These are phyloP conservation scores for Yoshiicerus persimilis DNA, from an alignment of 1,140 invertebrate species.

Conservation along the genomic window DNA sequence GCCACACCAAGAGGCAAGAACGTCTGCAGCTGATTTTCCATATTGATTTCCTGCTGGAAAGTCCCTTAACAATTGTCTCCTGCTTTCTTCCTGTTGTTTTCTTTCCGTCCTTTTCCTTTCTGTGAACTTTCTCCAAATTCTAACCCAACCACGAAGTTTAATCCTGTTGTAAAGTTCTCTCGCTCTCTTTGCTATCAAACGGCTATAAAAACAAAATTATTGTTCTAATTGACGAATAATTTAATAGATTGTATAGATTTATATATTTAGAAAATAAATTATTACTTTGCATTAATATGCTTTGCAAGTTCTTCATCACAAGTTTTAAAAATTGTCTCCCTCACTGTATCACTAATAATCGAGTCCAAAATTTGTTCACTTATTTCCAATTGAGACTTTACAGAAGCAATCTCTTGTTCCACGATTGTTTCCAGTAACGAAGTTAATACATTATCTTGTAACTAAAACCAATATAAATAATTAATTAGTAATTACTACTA, in stretches of 20 bases:
- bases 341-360: not conserved
- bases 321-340: not conserved
- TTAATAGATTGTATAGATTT: not conserved
- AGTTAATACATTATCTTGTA: not conserved
- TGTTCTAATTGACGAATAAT: not conserved
- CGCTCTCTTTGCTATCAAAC: not conserved
- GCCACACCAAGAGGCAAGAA: not conserved
- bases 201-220: not conserved
- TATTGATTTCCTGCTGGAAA: conserved; percentile 28
- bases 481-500: not conserved
- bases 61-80: not conserved
- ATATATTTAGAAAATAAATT: not conserved
- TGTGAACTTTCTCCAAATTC: not conserved
- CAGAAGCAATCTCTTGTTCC: not conserved
- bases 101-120: not conserved
- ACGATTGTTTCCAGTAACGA: not conserved
- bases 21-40: not conserved
- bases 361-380: not conserved
- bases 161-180: not conserved
- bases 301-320: not conserved
- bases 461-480: not conserved
- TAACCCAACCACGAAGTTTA: not conserved
- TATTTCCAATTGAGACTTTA: not conserved
- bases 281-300: not conserved
- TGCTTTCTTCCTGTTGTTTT: conserved; percentile 8